Percentiles rank a stretch among this genome's conserved stretches.
Conservation (phyloP, 2,888 invertebrate species). For the Caenorhabditis sinica region DNA sequence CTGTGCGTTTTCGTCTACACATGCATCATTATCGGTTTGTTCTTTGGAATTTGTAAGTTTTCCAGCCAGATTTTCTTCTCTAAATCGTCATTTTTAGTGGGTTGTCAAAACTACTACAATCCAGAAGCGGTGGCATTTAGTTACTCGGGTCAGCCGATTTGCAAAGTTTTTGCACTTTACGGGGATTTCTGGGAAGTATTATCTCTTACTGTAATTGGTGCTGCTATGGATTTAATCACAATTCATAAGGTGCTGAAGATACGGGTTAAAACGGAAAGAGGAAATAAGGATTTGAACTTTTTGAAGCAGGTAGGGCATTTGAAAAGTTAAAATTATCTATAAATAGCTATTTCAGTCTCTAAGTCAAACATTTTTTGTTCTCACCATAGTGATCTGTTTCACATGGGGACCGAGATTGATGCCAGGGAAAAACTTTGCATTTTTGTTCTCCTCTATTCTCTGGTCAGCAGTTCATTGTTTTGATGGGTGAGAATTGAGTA, state of each 20-base stretch:
- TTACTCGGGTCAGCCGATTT: constrained; percentile 21
- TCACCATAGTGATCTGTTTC: constrained; percentile 36
- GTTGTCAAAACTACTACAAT: constrained; percentile 32
- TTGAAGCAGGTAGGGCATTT: constrained; percentile 21
- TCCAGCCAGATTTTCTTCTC: not conserved
- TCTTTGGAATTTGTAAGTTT: constrained; percentile 31
- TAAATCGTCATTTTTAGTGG: constrained; percentile 1
- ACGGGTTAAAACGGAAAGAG: not conserved
- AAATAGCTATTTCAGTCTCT: constrained; percentile 12
- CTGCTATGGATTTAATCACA: constrained; percentile 20
- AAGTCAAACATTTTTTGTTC: constrained; percentile 26
- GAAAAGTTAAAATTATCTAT: no score
- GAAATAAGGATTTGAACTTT: constrained; percentile 27
- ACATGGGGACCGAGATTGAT: constrained; percentile 29
- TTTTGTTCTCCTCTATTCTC: constrained; percentile 36
- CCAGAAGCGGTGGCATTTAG: constrained; percentile 20
- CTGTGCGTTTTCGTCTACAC: constrained; percentile 10
- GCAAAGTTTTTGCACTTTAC: constrained; percentile 14
- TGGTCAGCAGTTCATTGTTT: constrained; percentile 31
- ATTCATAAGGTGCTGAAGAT: constrained; percentile 30
- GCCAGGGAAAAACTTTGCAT: constrained; percentile 16
- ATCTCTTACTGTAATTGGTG: constrained; percentile 24
- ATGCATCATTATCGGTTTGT: constrained; percentile 15
- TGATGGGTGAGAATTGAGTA: constrained; percentile 21
- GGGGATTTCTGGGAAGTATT: constrained; percentile 24